Evolutionary conservation across 1,140 invertebrate species (phyloP).

Genomic region (Macrocentrus cingulum): DNA sequence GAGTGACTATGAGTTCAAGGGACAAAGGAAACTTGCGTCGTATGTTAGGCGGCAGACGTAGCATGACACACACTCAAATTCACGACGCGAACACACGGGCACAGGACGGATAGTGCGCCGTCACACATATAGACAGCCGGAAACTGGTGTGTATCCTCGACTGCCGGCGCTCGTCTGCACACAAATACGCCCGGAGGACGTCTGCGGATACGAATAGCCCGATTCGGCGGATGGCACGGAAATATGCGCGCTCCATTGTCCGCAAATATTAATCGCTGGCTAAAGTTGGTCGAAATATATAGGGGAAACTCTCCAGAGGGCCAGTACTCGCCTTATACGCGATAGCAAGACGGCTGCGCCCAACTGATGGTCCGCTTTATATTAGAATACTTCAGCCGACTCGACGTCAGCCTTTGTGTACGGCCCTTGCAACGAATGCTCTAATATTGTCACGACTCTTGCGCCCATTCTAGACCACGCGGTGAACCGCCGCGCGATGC

Average conservation of each 20-base stretch:
- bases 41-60: constrained; percentile 43
- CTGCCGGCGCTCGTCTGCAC: neutral
- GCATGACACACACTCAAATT: constrained; percentile 40
- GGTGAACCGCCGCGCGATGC: neutral
- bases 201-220: constrained; percentile 3
- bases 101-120: neutral
- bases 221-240: constrained; percentile 31
- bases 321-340: neutral
- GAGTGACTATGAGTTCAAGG: constrained; percentile 34
- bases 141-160: neutral
- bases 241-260: constrained; percentile 42
- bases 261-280: constrained; percentile 44
- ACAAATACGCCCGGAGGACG: constrained; percentile 8
- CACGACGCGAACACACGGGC: neutral
- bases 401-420: constrained; percentile 13
- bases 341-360: neutral
- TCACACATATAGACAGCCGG: neutral
- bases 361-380: constrained; percentile 18
- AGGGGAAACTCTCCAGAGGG: neutral
- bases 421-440: constrained; percentile 9
- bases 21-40: constrained; percentile 48
- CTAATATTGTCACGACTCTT: constrained; percentile 15
- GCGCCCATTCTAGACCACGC: neutral
- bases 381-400: constrained; percentile 28
- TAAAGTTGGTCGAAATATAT: constrained; percentile 30